These are phyloP conservation scores for Etia nguti DNA, from an alignment of 2,113 vertebrate species.

Conservation along the genomic window DNA sequence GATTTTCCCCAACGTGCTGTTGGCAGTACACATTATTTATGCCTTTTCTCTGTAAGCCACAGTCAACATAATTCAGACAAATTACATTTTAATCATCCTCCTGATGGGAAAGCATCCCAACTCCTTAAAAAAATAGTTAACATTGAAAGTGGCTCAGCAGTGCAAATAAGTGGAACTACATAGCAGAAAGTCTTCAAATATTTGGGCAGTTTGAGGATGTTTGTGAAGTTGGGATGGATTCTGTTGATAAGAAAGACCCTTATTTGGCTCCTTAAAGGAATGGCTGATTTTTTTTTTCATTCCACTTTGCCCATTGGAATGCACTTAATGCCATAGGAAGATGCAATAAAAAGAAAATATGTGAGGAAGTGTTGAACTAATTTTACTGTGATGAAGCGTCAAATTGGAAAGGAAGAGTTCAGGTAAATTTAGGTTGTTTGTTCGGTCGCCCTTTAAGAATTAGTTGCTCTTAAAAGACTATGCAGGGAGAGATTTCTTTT, in stretches of 20 bases:
- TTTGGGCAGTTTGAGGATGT: constrained; percentile 11
- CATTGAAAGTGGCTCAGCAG: constrained; percentile 11
- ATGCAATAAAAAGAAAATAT: background rate
- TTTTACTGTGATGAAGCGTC: background rate
- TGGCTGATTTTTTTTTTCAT: background rate
- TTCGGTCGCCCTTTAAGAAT: background rate
- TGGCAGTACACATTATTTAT: constrained; percentile 59
- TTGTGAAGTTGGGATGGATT: constrained; percentile 6
- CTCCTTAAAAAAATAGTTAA: background rate
- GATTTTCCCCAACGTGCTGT: constrained; percentile 38
- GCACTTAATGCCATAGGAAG: background rate
- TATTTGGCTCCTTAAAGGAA: constrained; percentile 9
- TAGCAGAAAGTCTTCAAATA: constrained; percentile 11
- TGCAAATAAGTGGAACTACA: background rate
- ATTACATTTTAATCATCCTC: constrained; percentile 53
- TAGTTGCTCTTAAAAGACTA: background rate
- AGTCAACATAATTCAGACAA: constrained; percentile 51
- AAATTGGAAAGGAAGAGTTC: background rate
- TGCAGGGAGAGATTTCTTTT: background rate
- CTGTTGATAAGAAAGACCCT: constrained; percentile 11
- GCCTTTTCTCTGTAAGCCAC: constrained; percentile 15
- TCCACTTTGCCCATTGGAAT: background rate
- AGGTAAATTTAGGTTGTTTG: background rate
- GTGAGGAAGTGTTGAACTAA: background rate
- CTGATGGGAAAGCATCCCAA: constrained; percentile 38